Evolutionary conservation across 2,797 vertebrate species (phyloP), one percentile per base, ranked within the genome.

Genomic region (Kryptopterus vitreolus): DNA sequence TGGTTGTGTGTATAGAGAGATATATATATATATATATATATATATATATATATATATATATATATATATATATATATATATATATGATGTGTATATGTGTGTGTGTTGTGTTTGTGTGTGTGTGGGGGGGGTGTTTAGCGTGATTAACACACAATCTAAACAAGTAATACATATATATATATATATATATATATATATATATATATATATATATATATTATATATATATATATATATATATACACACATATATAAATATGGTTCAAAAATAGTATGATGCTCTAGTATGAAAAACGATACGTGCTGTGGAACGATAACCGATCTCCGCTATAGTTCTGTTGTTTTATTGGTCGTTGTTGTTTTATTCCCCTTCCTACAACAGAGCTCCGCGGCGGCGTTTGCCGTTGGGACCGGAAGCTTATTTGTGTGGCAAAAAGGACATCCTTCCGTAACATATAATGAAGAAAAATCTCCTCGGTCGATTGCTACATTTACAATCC

Each of bases 401-500:
- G 77, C 63, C 22, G 33, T 43, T 77, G 52, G 38, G 33, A 78
- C 55, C 35, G 33, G 33, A 55, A 85, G 85, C 82, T 89, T 88
- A 87, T 71, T 86, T 84, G 89, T 83, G 79, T 83, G 87, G 89
- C 88, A 89, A 88, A 81, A 81, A 85, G 83, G 83, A 80, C 76
- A 85, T 79, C 75, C n/a, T 48, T 80, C 52, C 84, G 72, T 48
- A n/a, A 83, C 78, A 86, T 53, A 84, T 85, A 87, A 75, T 9
- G 3, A 46, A 46, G 11, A 82, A 88, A 88, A 70, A n/a, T n/a
- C 26, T 33, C 74, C 77, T 87, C 48, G n/a, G 89, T 86, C 87
- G 86, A 87, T 82, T 91, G 92, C 90, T 92, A 93, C 89, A 92
- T 91, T 85, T 74, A n/a, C n/a, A 85, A 73, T 77, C 84, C 80